Evolutionary conservation across 2,113 vertebrate genomes (phyloP).

Genomic region (Corythornis cristatus): DNA sequence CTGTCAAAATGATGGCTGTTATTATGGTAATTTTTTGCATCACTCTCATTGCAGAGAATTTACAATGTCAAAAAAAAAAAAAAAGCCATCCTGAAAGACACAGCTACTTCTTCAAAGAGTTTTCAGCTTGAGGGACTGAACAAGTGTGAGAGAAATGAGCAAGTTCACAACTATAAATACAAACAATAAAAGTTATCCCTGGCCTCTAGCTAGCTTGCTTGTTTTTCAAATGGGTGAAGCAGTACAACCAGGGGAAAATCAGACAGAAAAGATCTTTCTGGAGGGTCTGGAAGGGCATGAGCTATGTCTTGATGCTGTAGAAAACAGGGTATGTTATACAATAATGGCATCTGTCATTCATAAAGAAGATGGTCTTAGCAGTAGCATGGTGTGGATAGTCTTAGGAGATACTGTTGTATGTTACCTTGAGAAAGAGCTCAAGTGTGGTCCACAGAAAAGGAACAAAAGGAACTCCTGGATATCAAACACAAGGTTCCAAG

Average conservation of each 20-base stretch:
- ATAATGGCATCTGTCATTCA: not conserved
- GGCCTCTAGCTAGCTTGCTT: not conserved
- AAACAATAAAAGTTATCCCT: not conserved
- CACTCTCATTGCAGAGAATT: not conserved
- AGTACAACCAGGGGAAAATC: not conserved
- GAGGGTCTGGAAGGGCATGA: not conserved
- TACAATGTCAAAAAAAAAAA: not conserved
- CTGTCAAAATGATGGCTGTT: not conserved
- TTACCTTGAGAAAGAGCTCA: not conserved
- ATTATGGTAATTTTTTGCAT: slow-evolving; percentile 3
- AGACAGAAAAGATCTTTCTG: not conserved
- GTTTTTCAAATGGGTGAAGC: not conserved
- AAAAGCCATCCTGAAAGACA: not conserved
- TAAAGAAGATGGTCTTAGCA: not conserved
- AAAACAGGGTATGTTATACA: not conserved
- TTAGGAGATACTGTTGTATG: not conserved
- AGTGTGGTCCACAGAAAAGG: not conserved
- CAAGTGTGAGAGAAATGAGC: not conserved
- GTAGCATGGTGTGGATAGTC: not conserved
- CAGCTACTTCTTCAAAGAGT: not conserved
- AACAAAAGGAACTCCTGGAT: not conserved
- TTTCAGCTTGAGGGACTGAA: slow-evolving; percentile 8
- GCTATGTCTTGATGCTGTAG: not conserved
- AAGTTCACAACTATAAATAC: slow-evolving; percentile 3
- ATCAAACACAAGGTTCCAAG: not conserved